Conservation (phyloP, 2,113 vertebrate genomes). For the Asarcornis scutulata region DNA sequence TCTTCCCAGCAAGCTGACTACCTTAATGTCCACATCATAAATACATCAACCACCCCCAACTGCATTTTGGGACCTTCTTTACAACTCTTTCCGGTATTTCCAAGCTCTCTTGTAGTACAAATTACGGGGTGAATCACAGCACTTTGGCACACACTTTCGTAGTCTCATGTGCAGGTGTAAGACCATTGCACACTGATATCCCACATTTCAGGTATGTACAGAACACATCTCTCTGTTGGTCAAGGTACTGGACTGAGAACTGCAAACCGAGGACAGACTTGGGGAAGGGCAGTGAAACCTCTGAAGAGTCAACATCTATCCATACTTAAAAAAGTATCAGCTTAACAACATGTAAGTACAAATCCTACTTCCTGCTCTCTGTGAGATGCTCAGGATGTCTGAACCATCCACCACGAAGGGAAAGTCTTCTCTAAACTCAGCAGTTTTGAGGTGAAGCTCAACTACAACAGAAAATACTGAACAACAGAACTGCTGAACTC, state of each 20-base stretch:
- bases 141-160: accelerated
- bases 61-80: background rate
- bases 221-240: background rate
- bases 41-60: accelerated
- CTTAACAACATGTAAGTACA: background rate
- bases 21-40: background rate
- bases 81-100: background rate
- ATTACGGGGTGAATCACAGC: background rate
- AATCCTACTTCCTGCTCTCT: accelerated
- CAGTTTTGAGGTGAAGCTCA: background rate
- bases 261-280: background rate
- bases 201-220: background rate
- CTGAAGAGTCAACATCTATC: background rate
- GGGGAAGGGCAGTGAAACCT: background rate
- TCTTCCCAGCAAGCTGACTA: background rate
- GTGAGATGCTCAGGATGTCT: background rate
- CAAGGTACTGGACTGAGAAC: background rate
- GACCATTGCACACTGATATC: background rate
- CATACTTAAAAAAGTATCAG: background rate
- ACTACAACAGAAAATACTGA: background rate
- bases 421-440: background rate
- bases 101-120: background rate
- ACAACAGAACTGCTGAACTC: background rate
- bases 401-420: accelerated
- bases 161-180: accelerated